phyloP scores from a whole-genome alignment of 1,140 invertebrate genomes.

The Pogonus chalceus region DNA sequence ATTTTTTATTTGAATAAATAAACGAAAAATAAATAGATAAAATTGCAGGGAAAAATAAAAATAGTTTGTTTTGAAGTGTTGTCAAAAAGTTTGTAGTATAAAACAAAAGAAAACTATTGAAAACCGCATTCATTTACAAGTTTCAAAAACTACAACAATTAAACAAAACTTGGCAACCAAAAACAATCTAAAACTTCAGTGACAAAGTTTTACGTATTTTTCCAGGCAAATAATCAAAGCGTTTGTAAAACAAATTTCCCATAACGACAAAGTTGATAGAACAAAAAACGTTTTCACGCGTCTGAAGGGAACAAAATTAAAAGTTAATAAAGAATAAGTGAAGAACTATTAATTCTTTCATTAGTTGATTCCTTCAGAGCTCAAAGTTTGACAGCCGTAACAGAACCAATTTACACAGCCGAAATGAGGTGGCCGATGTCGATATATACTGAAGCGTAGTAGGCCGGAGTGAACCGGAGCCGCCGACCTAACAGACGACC shows the following conservation, averaged over 20 bases:
- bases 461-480: too few relatives aligned
- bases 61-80: too few relatives aligned
- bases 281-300: slow-evolving; percentile 2
- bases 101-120: neutral
- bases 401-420: neutral
- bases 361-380: neutral
- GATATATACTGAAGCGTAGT: too few relatives aligned
- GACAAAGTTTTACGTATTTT: neutral
- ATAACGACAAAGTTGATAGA: too few relatives aligned
- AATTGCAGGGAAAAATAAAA: too few relatives aligned
- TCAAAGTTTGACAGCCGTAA: neutral
- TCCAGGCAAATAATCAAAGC: neutral
- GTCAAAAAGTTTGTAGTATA: too few relatives aligned
- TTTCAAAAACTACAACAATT: slow-evolving; percentile 5
- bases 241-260: neutral
- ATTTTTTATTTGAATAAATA: too few relatives aligned
- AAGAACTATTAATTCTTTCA: neutral
- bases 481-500: neutral
- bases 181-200: neutral
- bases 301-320: neutral
- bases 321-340: slow-evolving; percentile 1
- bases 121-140: neutral
- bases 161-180: slow-evolving; percentile 2
- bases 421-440: too few relatives aligned
- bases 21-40: too few relatives aligned